A percentile compares a stretch with the other conserved stretches of the same genome.
phyloP scores from a whole-genome alignment of 2,797 vertebrate species.

The Furcifer pardalis region DNA sequence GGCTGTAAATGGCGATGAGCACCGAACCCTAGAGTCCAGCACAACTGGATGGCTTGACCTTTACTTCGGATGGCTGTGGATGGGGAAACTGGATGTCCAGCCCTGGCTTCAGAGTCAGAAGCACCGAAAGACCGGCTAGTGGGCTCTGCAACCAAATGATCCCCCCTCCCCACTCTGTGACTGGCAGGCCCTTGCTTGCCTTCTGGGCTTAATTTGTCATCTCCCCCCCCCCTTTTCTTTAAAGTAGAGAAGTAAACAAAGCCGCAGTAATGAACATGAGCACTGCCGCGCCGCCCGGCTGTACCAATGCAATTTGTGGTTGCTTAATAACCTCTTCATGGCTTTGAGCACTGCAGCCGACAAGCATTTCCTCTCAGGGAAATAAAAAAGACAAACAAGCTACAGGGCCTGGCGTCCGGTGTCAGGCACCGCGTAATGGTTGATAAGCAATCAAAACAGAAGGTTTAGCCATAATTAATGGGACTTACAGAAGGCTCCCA shows the following conservation, averaged over 20 bases:
- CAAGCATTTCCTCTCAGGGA: slow-evolving; percentile 41
- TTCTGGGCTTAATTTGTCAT: neutral
- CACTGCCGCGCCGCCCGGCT: neutral
- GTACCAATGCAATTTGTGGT: neutral
- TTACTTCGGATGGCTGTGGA: too few species aligned
- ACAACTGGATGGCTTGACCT: too few species aligned
- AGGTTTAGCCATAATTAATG: slow-evolving; percentile 70
- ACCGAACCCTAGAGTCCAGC: too few species aligned
- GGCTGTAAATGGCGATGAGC: too few species aligned
- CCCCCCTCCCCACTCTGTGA: neutral
- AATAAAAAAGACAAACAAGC: neutral
- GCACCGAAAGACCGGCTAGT: neutral
- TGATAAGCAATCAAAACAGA: slow-evolving; percentile 63
- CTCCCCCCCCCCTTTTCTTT: accelerated
- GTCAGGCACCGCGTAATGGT: slow-evolving; percentile 41
- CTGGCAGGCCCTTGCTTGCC: neutral
- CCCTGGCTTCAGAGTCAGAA: neutral
- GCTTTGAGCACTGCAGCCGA: slow-evolving; percentile 17
- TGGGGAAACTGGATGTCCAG: too few species aligned
- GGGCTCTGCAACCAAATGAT: neutral
- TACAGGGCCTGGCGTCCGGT: neutral
- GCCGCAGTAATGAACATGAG: neutral
- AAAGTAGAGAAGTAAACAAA: slow-evolving; percentile 18
- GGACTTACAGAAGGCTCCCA: slow-evolving; percentile 54
- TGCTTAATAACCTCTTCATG: slow-evolving; percentile 40